phyloP scores from a whole-genome alignment of 2,888 invertebrate species.

The Podotricha telesiphe region DNA sequence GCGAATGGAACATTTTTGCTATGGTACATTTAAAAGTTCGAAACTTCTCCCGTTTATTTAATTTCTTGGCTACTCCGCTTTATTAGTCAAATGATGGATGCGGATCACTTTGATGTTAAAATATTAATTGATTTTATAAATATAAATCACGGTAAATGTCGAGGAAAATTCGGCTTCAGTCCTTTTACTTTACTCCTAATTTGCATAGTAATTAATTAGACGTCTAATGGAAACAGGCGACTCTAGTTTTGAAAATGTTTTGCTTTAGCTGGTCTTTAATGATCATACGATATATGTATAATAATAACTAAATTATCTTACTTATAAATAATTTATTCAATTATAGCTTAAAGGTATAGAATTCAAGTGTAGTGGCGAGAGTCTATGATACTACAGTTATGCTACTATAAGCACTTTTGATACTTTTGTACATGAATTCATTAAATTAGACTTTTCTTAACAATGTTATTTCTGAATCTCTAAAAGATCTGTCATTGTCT shows the following conservation, averaged over 20 bases:
- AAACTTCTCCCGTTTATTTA: slow-evolving; percentile 40
- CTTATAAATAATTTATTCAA: too few species aligned
- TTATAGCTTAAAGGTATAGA: too few species aligned
- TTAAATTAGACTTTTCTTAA: too few species aligned
- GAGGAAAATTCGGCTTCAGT: slow-evolving; percentile 48
- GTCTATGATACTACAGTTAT: too few species aligned
- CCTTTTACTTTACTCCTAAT: slow-evolving; percentile 51
- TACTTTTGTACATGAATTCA: too few species aligned
- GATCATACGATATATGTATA: background rate
- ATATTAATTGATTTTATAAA: slow-evolving; percentile 58
- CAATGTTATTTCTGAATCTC: too few species aligned
- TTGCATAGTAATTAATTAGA: slow-evolving; percentile 52
- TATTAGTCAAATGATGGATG: slow-evolving; percentile 55
- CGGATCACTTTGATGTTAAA: slow-evolving; percentile 57
- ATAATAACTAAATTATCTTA: background rate
- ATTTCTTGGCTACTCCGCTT: slow-evolving; percentile 48
- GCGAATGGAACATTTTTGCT: slow-evolving; percentile 36
- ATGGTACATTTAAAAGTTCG: slow-evolving; percentile 43
- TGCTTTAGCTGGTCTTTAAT: background rate
- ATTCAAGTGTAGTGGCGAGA: too few species aligned
- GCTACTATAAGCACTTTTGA: too few species aligned
- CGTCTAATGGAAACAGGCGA: slow-evolving; percentile 41
- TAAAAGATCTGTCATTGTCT: too few species aligned
- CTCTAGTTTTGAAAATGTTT: slow-evolving; percentile 34
- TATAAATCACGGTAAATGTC: slow-evolving; percentile 54